phyloP scores from a whole-genome alignment of 2,797 vertebrate species.

The Enteromius unitaeniatus region DNA sequence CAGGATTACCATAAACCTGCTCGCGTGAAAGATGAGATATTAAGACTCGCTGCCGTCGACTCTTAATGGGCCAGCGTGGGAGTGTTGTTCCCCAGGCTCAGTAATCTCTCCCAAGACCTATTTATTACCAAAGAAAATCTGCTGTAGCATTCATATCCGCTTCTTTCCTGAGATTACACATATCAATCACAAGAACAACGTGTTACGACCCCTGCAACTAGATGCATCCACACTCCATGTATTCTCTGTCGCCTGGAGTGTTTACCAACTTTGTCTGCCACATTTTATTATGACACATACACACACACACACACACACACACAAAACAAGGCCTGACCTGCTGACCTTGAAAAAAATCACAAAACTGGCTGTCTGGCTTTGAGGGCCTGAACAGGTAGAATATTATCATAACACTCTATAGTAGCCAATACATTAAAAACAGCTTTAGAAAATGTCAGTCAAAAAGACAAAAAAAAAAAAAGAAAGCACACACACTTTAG shows the following conservation, averaged over 20 bases:
- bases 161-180: conserved; percentile 39
- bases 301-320: neutral
- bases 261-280: conserved; percentile 25
- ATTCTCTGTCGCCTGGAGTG: neutral
- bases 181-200: conserved; percentile 43
- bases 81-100: conserved; percentile 43
- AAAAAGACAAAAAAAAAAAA: neutral
- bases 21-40: conserved; percentile 53
- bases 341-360: neutral
- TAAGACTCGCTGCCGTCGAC: conserved; percentile 38
- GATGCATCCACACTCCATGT: neutral
- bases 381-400: neutral
- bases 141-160: conserved; percentile 36
- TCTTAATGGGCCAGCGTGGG: conserved; percentile 45
- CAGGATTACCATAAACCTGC: conserved; percentile 56
- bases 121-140: conserved; percentile 46
- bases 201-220: conserved; percentile 17
- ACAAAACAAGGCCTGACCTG: neutral
- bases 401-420: neutral
- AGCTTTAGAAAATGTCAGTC: neutral
- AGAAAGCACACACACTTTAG: neutral
- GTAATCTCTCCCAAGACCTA: conserved; percentile 42
- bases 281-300: neutral
- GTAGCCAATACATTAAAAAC: neutral
- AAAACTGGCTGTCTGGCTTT: neutral